A percentile compares a stretch with the other conserved stretches of the same genome.
Evolutionary conservation across 2,113 vertebrate species (phyloP).

Genomic region (Eudyptes chrysolophus): DNA sequence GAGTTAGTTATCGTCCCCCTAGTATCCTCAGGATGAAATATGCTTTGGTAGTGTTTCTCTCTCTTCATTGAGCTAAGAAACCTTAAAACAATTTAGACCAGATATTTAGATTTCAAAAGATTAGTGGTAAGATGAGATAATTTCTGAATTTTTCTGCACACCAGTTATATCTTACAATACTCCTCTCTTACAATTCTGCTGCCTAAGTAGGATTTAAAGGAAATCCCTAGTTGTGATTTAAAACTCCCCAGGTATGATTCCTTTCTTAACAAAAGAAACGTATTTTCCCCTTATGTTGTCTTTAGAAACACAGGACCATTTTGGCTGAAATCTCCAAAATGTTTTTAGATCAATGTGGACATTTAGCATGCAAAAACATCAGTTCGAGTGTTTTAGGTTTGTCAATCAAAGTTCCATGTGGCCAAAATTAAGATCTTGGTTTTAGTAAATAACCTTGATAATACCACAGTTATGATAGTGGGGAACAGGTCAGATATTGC

Average conservation of each 20-base stretch:
- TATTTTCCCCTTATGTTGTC: background rate
- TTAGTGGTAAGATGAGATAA: background rate
- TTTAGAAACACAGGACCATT: background rate
- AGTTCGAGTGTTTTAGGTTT: background rate
- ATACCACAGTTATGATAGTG: rapidly evolving
- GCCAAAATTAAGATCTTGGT: background rate
- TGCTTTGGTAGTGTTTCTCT: background rate
- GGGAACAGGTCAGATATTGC: background rate
- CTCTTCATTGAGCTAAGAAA: background rate
- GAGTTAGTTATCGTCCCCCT: background rate
- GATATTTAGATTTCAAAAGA: background rate
- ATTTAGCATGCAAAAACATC: background rate
- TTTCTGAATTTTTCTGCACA: background rate
- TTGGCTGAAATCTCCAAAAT: background rate
- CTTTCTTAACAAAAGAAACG: background rate
- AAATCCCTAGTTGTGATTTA: background rate
- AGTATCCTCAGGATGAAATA: background rate
- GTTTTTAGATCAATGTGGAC: background rate
- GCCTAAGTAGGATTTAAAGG: background rate
- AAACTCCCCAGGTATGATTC: background rate
- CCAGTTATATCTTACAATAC: background rate
- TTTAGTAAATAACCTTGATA: background rate
- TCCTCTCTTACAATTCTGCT: background rate
- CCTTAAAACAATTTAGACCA: background rate
- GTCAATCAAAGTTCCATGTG: background rate